phyloP scores from a whole-genome alignment of 2,888 invertebrate species.

The Nebria salina region DNA sequence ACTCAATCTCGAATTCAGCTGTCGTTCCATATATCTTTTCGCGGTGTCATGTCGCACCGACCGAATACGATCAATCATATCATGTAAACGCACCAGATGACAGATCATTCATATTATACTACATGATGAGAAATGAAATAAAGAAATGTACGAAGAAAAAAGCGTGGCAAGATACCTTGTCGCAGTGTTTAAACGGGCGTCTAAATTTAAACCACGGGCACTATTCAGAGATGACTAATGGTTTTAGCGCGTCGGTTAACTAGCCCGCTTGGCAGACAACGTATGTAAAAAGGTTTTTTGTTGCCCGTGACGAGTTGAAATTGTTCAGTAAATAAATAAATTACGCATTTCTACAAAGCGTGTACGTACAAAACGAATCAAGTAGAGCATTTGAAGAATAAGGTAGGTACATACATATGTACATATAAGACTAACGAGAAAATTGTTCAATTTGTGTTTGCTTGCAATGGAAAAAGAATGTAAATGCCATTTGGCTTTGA shows the following conservation, averaged over 20 bases:
- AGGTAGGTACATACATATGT: too few species aligned
- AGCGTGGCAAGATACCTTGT: constrained; percentile 10
- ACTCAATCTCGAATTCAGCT: constrained; percentile 29
- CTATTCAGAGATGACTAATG: constrained; percentile 44
- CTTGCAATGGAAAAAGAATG: constrained; percentile 13
- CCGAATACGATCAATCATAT: constrained; percentile 47
- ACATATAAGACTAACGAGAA: constrained; percentile 5
- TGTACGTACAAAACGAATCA: too few species aligned
- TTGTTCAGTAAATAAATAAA: constrained; percentile 41
- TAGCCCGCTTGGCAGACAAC: constrained; percentile 42
- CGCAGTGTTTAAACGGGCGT: constrained; percentile 26
- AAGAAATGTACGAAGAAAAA: constrained; percentile 15
- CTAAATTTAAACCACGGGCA: constrained; percentile 37
- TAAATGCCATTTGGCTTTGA: constrained; percentile 33
- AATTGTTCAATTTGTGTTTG: constrained; percentile 17
- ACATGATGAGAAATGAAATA: constrained; percentile 33
- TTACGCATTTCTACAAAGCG: background rate
- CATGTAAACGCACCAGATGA: constrained; percentile 45
- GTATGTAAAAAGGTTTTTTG: constrained; percentile 43
- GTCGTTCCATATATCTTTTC: constrained; percentile 37
- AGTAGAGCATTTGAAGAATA: too few species aligned
- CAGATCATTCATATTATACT: constrained; percentile 43
- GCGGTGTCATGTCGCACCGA: constrained; percentile 27
- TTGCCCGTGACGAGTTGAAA: constrained; percentile 39
- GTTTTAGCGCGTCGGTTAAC: constrained; percentile 45